phyloP scores from a whole-genome alignment of 2,797 vertebrate species.

The Coregonus suidteri region DNA sequence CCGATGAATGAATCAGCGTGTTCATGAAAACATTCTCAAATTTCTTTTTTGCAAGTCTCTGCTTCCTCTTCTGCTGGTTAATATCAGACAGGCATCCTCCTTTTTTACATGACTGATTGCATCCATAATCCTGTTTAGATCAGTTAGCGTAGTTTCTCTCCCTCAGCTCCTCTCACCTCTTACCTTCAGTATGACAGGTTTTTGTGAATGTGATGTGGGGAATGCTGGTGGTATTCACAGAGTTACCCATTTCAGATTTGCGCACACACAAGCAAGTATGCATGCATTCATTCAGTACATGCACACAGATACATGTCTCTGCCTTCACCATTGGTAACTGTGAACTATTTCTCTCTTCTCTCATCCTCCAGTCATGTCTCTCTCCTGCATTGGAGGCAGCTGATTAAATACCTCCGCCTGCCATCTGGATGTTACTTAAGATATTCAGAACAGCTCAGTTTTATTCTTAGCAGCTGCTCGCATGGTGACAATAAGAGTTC shows the following conservation, averaged over 20 bases:
- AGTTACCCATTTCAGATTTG: too few relatives aligned
- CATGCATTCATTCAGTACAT: neutral
- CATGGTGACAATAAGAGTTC: conserved; percentile 46
- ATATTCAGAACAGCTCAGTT: conserved; percentile 41
- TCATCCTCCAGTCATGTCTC: conserved; percentile 12
- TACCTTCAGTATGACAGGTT: neutral
- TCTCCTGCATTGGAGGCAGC: conserved; percentile 24
- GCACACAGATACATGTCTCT: neutral
- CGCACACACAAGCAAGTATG: neutral
- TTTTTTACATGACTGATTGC: neutral
- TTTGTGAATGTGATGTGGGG: neutral
- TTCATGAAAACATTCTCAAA: conserved; percentile 59
- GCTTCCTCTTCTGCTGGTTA: neutral
- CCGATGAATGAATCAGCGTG: conserved; percentile 67
- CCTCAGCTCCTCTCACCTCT: neutral
- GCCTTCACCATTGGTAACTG: conserved; percentile 20
- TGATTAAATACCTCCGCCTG: conserved; percentile 39
- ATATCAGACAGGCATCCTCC: neutral
- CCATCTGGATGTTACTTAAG: conserved; percentile 36
- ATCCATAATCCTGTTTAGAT: neutral
- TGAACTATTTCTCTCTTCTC: conserved; percentile 35
- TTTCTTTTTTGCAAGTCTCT: too few relatives aligned
- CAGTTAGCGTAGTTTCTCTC: neutral
- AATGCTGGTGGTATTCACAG: neutral
- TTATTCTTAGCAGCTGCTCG: conserved; percentile 48